Percentiles rank a stretch among this genome's conserved stretches.
These are phyloP conservation scores for Coelinius sp. DNA, from an alignment of 2,888 invertebrate genomes.

Conservation along the genomic window DNA sequence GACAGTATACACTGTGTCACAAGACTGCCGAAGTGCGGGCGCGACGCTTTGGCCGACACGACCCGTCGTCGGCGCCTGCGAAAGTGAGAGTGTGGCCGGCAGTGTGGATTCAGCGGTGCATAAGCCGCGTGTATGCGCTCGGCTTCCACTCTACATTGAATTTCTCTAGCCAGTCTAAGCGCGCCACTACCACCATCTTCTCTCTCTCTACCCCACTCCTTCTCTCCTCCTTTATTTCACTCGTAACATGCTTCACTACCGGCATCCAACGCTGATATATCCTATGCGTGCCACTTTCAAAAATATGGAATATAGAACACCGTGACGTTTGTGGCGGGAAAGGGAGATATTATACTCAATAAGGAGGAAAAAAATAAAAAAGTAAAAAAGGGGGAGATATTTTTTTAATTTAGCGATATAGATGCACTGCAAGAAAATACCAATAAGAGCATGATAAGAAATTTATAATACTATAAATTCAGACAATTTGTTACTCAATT, in stretches of 20 bases:
- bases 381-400: too few species aligned
- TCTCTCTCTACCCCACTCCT: not conserved
- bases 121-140: conserved; percentile 48
- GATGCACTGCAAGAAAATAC: too few species aligned
- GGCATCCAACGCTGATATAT: too few species aligned
- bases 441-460: too few species aligned
- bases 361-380: too few species aligned
- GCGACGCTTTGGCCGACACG: conserved; percentile 57
- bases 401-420: too few species aligned
- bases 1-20: conserved; percentile 38
- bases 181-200: conserved; percentile 12
- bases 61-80: conserved; percentile 66
- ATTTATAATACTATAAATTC: too few species aligned
- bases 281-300: too few species aligned
- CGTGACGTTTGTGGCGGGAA: not conserved
- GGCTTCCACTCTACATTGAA: conserved; percentile 34
- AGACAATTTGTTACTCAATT: too few species aligned
- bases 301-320: too few species aligned
- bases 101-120: conserved; percentile 60
- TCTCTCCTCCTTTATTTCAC: conserved; percentile 22
- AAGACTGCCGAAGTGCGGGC: conserved; percentile 48
- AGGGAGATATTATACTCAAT: too few species aligned
- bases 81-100: conserved; percentile 67
- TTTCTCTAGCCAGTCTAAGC: conserved; percentile 14
- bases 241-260: not conserved